These are phyloP conservation scores for Drosophila dives DNA, from an alignment of 2,888 invertebrate species.

Conservation along the genomic window DNA sequence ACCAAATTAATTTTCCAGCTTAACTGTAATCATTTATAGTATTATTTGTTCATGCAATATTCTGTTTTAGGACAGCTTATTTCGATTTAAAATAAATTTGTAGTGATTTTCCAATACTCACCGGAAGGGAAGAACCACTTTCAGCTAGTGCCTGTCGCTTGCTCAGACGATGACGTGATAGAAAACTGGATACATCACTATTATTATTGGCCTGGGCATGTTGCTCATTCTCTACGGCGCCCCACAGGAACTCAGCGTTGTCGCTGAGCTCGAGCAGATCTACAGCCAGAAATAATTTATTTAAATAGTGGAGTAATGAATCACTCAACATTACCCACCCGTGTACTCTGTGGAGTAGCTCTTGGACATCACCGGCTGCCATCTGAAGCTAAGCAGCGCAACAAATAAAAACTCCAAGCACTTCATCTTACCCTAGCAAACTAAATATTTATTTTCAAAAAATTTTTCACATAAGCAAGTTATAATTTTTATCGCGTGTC, in stretches of 20 bases:
- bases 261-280: constrained; percentile 78
- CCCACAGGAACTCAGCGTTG: constrained; percentile 78
- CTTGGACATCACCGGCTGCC: constrained; percentile 34
- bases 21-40: not conserved
- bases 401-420: constrained; percentile 29
- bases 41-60: not conserved
- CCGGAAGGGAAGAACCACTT: constrained; percentile 53
- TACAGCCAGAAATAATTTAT: constrained; percentile 32
- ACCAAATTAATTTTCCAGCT: not conserved
- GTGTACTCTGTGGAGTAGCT: constrained; percentile 54
- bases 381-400: constrained; percentile 22
- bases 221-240: constrained; percentile 66
- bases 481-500: constrained; percentile 58
- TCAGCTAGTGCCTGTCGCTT: constrained; percentile 68
- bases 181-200: constrained; percentile 43
- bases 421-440: constrained; percentile 36
- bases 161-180: constrained; percentile 66
- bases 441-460: constrained; percentile 8
- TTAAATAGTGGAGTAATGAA: not conserved
- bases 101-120: constrained; percentile 33
- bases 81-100: not conserved
- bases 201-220: constrained; percentile 45
- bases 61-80: not conserved
- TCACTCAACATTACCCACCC: constrained; percentile 52
- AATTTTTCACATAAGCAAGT: constrained; percentile 12